These are phyloP conservation scores for Drosophila flavopinicola DNA, from an alignment of 2,888 invertebrate species.

Conservation along the genomic window DNA sequence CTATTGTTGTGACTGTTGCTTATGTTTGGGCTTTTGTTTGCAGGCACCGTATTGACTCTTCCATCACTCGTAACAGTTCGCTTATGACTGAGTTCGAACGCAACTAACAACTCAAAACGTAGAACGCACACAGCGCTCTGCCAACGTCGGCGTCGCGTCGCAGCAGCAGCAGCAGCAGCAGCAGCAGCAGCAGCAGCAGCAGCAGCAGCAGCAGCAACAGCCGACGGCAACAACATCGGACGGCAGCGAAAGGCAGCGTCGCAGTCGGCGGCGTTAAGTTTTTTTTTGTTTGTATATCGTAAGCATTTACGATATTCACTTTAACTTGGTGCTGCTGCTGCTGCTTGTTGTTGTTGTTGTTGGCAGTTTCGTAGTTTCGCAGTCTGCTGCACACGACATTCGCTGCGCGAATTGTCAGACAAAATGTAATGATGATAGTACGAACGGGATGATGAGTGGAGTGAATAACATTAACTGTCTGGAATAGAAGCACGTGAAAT, in stretches of 20 bases:
- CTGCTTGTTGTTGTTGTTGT: constrained; percentile 3
- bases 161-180: no score
- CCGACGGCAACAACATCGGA: constrained; percentile 7
- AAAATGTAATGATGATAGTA: constrained; percentile 26
- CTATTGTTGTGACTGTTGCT: constrained; percentile 26
- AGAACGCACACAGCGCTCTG: constrained; percentile 50
- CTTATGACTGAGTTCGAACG: constrained; percentile 81
- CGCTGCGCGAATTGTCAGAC: constrained; percentile 37
- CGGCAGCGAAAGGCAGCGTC: constrained; percentile 5
- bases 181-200: constrained; percentile 6
- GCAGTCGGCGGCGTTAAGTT: constrained; percentile 9
- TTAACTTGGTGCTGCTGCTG: neutral
- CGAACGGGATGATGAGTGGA: constrained; percentile 31
- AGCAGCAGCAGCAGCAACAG: constrained; percentile 29
- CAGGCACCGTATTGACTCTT: constrained; percentile 68
- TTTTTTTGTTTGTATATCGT: constrained; percentile 43
- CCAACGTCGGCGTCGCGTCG: constrained; percentile 17
- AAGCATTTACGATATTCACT: constrained; percentile 48
- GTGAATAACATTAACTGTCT: constrained; percentile 27
- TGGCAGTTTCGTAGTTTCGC: constrained; percentile 43
- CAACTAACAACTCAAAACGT: constrained; percentile 72
- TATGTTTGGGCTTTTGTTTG: constrained; percentile 27
- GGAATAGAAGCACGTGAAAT: constrained; percentile 26
- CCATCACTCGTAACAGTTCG: constrained; percentile 82
- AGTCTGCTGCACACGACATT: constrained; percentile 48